Base-by-base conservation (phyloP, 2,888 invertebrate species). In the Drosophila macrothrix region DNA sequence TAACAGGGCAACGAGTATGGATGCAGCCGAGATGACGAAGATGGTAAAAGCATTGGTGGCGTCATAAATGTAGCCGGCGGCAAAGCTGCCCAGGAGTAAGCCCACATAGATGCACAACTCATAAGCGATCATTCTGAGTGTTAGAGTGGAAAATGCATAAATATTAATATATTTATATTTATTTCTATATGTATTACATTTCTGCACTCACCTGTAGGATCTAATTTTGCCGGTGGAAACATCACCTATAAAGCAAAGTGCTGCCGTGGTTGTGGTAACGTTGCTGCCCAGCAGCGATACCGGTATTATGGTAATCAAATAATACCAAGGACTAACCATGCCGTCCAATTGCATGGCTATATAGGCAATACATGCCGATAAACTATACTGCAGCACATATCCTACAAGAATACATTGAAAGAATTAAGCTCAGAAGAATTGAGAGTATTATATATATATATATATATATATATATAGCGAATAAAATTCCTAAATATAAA, bases 161-260 rank as follows among this genome's bases (percentile, higher is more conserved):
- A 49, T 9, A 31, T 31, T 0, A 2, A 31, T 31, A 2, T 0
- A 22, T 22, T 19, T 37, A 25, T 46, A 46, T 46, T 46, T 46
- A 25, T 9, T 46, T 25, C 1, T 16, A 25, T 1, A 25, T 3
- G 2, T 5, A 1, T 25, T 6, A 2, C 1, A 16, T 14, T 29
- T 9, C 0, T 19, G 0, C 12, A 35, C 62, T 58, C 53, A 95
- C 95, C 95, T 95, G 83, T 95, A 92, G 70, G 96, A 95, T 91
- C 96, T 94, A 79, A 94, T 94, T 49, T 94, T 93, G 16, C 94
- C 93, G 1, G 94, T 92, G 1, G 95, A 95, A 37, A 95, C 94
- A 91, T 96, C 96, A 54, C 95, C 94, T 65, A 96, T 93, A 77
- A 95, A 96, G 80, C 96, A 95, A 82, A 94, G 94, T 0, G 94